Evolutionary conservation across 2,888 invertebrate genomes (phyloP).

Genomic region (Strigamia maritima): DNA sequence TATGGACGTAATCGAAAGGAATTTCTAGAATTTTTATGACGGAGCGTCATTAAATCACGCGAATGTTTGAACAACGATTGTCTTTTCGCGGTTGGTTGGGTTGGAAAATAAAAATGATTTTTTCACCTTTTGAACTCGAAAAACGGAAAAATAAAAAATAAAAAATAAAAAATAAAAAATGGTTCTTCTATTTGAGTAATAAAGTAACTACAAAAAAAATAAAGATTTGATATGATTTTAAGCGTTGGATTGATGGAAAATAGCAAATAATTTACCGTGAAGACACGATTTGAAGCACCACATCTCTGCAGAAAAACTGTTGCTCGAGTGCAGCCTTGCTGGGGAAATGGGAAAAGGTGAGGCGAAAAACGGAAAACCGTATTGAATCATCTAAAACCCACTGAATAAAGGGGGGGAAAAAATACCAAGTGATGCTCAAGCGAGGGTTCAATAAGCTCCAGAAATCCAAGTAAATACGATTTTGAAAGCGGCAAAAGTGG

Average conservation of each 20-base stretch:
- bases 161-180: not conserved
- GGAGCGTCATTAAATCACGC: not conserved
- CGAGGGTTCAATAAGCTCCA: too few relatives aligned
- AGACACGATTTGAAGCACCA: conserved; percentile 24
- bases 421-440: too few relatives aligned
- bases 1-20: not conserved
- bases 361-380: not conserved
- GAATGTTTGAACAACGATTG: not conserved
- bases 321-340: not conserved
- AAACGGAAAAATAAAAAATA: not conserved
- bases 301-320: not conserved
- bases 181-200: not conserved
- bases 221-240: not conserved
- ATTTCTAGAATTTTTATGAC: not conserved
- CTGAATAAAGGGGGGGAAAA: too few relatives aligned
- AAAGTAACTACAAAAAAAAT: not conserved
- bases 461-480: too few relatives aligned
- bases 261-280: not conserved
- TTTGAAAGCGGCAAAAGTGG: too few relatives aligned
- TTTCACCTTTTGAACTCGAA: not conserved
- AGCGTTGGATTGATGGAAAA: not conserved
- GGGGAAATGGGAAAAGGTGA: not conserved
- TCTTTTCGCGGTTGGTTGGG: conserved; percentile 1
- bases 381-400: not conserved
- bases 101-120: not conserved